phyloP scores from a whole-genome alignment of 2,797 vertebrate genomes.

The Acanthurus lineatus region DNA sequence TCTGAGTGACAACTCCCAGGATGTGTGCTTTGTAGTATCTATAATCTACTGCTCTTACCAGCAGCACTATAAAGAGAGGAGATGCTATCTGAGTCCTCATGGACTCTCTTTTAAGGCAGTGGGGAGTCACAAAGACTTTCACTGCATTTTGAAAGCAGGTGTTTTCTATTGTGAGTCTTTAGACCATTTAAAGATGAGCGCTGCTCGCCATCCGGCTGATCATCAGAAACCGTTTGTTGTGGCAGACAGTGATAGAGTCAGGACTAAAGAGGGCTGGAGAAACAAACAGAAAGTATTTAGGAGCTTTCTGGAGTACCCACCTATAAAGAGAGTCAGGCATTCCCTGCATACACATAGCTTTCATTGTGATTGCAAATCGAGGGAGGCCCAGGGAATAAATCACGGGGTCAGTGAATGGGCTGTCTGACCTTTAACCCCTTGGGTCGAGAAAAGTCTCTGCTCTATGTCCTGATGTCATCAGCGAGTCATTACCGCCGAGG shows the following conservation, averaged over 20 bases:
- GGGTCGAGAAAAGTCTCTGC: constrained; percentile 77
- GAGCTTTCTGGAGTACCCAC: constrained; percentile 46
- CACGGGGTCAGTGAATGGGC: constrained; percentile 80
- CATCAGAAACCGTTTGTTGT: constrained; percentile 25
- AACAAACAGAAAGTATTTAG: constrained; percentile 44
- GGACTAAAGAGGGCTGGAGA: constrained; percentile 51
- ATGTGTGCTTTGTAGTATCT: constrained; percentile 48
- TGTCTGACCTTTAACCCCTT: constrained; percentile 79
- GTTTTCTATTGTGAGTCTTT: constrained; percentile 48
- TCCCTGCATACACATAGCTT: constrained; percentile 72
- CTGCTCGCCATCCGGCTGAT: constrained; percentile 27
- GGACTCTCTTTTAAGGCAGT: constrained; percentile 20
- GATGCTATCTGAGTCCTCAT: constrained; percentile 64
- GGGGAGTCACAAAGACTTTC: constrained; percentile 55
- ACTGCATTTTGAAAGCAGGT: constrained; percentile 62
- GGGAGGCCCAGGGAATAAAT: constrained; percentile 81
- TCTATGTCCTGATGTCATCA: constrained; percentile 84
- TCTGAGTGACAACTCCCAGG: constrained; percentile 50
- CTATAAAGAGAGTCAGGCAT: constrained; percentile 58
- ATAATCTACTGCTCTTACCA: constrained; percentile 48
- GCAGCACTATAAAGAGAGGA: constrained; percentile 47
- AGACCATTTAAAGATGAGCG: constrained; percentile 38
- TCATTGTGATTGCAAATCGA: constrained; percentile 80
- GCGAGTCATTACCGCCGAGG: constrained; percentile 79
- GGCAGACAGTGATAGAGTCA: constrained; percentile 43